Base-by-base conservation (phyloP, 1,140 invertebrate species). In the Octopus bimaculoides region DNA sequence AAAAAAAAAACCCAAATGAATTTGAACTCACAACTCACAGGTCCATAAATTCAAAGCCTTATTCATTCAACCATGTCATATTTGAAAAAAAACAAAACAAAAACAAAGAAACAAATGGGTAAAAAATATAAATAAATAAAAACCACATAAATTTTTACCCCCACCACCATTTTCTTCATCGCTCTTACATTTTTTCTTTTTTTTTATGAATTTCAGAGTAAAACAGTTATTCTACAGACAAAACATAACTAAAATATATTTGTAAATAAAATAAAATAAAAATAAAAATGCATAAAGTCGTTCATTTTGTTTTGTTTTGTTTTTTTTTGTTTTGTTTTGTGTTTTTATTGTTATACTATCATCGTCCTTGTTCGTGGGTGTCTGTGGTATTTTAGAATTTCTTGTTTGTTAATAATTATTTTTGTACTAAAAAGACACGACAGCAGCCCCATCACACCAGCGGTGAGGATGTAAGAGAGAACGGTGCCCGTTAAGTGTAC, bases 401-500 rank as follows among this genome's bases (percentile, higher is more conserved):
- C 85, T 78, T 83, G 81, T 52, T 85, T 81, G 75, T 81, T 82
- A 52, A 82, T 82, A 17, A 89, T 81, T 54, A 89, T 84, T 52
- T 82, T 83, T 7, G 81, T 82, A 54, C 88, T 86, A 79, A 86
- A 88, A 20, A 85, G 79, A 78, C 86, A 85, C 54, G 88, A 84
- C 8, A 90, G 54, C 5, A 88, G 55, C 5, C 88, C 88, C 83
- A 89, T 86, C 8, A 83, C 78, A 2, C 85, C 86, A 54, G 89
- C 88, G 17, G 85, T 86, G 14, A 91, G 81, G 84, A 92, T 91
- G 83, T 91, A 92, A 4, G 87, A 84, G 9, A 89, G 76, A 0
- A 90, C 88, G 1, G 88, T 88, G 61, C 88, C 89, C 3, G 88
- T 89, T 41, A 89, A 79, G 80, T 92, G 89, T 7, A 91, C 91